Evolutionary conservation across 2,888 invertebrate genomes (phyloP).

Genomic region (Sesamia inferens): DNA sequence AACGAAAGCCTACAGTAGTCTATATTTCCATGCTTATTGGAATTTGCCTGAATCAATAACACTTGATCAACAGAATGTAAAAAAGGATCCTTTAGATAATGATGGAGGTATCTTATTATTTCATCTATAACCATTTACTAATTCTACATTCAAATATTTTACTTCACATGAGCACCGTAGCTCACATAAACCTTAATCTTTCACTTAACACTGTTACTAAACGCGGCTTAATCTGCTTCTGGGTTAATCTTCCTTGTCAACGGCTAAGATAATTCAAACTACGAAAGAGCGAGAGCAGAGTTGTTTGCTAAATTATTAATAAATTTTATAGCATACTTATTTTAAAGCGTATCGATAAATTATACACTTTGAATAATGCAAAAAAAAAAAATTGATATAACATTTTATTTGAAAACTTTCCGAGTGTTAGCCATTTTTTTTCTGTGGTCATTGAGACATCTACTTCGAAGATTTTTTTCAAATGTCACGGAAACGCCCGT

Average conservation of each 20-base stretch:
- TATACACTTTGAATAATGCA: constrained; percentile 52
- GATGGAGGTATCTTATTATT: constrained; percentile 34
- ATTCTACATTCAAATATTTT: constrained; percentile 59
- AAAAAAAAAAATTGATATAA: constrained; percentile 56
- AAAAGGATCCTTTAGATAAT: background rate
- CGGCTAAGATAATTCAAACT: constrained; percentile 40
- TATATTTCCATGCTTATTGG: background rate
- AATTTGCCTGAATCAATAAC: background rate
- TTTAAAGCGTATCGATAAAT: constrained; percentile 53
- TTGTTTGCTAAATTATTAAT: constrained; percentile 54
- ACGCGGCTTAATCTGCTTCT: constrained; percentile 49
- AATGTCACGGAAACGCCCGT: constrained; percentile 28
- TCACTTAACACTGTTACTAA: constrained; percentile 53
- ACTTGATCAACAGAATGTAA: background rate
- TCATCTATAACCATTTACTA: constrained; percentile 46
- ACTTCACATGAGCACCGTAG: constrained; percentile 51
- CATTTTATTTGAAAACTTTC: constrained; percentile 33
- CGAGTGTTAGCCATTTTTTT: constrained; percentile 38
- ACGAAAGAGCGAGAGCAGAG: constrained; percentile 32
- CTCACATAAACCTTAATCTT: constrained; percentile 62
- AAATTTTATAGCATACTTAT: constrained; percentile 53
- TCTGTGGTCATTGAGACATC: constrained; percentile 32
- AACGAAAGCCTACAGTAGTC: background rate
- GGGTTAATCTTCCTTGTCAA: constrained; percentile 61
- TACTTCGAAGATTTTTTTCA: constrained; percentile 28